phyloP scores from a whole-genome alignment of 2,888 invertebrate genomes.

The Octodonta nipae region DNA sequence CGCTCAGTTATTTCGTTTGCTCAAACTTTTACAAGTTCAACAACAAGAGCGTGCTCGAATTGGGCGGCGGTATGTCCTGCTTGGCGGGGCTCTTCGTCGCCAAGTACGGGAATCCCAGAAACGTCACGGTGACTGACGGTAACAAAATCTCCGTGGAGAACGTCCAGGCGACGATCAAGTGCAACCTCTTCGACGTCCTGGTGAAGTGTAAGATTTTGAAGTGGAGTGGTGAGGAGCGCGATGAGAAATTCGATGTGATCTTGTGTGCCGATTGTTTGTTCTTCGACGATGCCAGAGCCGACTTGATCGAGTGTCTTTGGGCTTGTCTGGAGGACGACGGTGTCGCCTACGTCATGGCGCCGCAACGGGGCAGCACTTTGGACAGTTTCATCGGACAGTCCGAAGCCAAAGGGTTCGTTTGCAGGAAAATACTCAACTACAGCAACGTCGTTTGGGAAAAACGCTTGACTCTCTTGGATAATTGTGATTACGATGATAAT shows the following conservation, averaged over 20 bases:
- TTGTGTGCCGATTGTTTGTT: conserved; percentile 69
- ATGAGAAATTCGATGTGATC: conserved; percentile 51
- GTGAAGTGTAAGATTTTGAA: conserved; percentile 38
- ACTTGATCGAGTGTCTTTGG: conserved; percentile 55
- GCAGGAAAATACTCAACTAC: conserved; percentile 46
- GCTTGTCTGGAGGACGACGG: conserved; percentile 47
- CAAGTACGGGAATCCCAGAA: conserved; percentile 49
- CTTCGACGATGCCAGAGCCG: conserved; percentile 57
- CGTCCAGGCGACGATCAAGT: conserved; percentile 49
- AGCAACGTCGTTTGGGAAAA: conserved; percentile 55
- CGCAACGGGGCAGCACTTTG: conserved; percentile 57
- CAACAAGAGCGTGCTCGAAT: conserved; percentile 56
- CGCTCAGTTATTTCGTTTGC: conserved; percentile 54
- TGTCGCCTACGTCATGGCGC: conserved; percentile 61
- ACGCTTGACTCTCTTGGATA: conserved; percentile 46
- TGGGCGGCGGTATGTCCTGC: conserved; percentile 78
- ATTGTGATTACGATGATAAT: conserved; percentile 51
- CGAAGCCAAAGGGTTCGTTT: conserved; percentile 43
- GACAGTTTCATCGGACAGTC: conserved; percentile 53
- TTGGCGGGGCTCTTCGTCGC: conserved; percentile 62
- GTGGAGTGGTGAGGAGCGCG: conserved; percentile 36
- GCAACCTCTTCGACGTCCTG: conserved; percentile 45
- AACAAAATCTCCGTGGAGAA: conserved; percentile 64
- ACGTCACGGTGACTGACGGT: conserved; percentile 64
- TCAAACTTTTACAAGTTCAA: conserved; percentile 50